Evolutionary conservation across 2,113 vertebrate genomes (phyloP), one percentile per base, ranked within the genome.

Genomic region (Trochalopteron elliotii): DNA sequence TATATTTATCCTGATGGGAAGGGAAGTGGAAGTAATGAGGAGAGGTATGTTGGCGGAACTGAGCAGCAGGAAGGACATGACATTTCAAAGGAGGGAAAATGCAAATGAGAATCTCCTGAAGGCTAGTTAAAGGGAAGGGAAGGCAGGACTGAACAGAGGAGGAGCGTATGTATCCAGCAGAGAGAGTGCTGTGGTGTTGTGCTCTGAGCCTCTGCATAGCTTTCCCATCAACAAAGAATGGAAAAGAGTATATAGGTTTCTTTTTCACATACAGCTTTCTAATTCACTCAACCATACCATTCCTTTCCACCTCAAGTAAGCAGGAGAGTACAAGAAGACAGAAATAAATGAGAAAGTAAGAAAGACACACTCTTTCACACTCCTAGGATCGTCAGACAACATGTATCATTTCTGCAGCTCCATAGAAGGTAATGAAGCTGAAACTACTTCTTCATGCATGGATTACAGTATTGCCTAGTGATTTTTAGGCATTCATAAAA

Each of bases 401-500:
- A 89, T n/a, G 55, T 55, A 74, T 64, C 6, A 61, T 87, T 94
- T 76, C 53, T 85, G 78, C 79, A 91, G 50, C 91, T 90, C 84
- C 45, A 17, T 33, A 71, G 84, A 93, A 85, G 75, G 93, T 82
- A 93, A 44, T 39, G 81, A 85, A 91, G 75, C 76, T 91, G 89
- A 90, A 95, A 90, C 88, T 74, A 88, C 63, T 65, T 85, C 63
- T 91, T 94, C 87, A 74, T 83, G 82, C 84, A 83, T 72, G 84
- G 89, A 83, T 90, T 93, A 68, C 11, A 3, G 61, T 60, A 69
- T 53, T 87, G 55, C 50, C 0, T 24, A 65, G 78, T 91, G 70
- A 89, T 76, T 96, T 93, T 83, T 83, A 65, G 74, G 87, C 78
- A 89, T 85, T 67, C 71, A 85, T 89, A 87, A 96, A 95, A 87